Evolutionary conservation across 2,113 vertebrate genomes (phyloP).

Genomic region (Peromyscus polionotus): DNA sequence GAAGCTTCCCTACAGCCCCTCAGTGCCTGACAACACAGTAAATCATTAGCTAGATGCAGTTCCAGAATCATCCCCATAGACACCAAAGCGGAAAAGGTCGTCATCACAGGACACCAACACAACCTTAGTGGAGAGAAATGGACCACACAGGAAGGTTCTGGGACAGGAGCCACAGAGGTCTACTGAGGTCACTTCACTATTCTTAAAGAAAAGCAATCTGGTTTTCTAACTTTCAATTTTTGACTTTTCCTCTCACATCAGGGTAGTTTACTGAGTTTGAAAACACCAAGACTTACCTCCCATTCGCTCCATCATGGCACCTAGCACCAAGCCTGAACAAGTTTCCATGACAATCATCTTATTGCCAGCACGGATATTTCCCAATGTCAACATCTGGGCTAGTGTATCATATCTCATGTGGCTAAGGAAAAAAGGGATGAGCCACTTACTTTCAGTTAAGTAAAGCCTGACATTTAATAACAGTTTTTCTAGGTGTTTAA

Average conservation of each 20-base stretch:
- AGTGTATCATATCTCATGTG: conserved; percentile 96
- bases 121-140: neutral
- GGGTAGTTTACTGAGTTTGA: neutral
- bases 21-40: neutral
- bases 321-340: conserved; percentile 95
- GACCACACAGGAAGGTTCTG: neutral
- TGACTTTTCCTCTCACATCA: neutral
- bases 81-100: neutral
- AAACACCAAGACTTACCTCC: conserved; percentile 89
- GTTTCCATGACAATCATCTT: conserved; percentile 98
- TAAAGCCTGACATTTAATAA: conserved; percentile 12
- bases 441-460: conserved; percentile 42
- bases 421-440: conserved; percentile 85
- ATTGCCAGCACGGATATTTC: conserved; percentile 95
- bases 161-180: neutral
- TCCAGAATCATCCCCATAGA: neutral
- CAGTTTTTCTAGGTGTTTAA: conserved; percentile 59
- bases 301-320: conserved; percentile 97
- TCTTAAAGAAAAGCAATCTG: neutral
- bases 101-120: neutral
- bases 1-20: neutral
- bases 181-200: neutral
- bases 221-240: neutral
- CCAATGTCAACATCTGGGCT: conserved; percentile 96
- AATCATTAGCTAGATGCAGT: neutral